Conservation (phyloP, 2,113 vertebrate genomes). For the Vireo altiloquus region DNA sequence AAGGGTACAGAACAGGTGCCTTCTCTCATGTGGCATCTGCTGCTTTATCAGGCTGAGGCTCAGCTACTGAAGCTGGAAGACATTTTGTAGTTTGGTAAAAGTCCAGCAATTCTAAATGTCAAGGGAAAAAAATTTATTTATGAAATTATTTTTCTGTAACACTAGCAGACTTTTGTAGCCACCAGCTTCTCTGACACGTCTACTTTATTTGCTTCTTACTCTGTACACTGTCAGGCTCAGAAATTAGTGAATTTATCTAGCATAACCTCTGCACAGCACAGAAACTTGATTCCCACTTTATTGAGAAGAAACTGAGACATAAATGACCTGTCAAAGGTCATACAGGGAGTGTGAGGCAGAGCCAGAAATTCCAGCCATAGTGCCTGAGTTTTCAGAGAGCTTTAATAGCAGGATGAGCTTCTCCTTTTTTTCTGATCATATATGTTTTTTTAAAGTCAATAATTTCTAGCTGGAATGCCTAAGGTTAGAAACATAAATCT, state of each 20-base stretch:
- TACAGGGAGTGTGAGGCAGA: background rate
- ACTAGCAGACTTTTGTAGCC: background rate
- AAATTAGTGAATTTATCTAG: background rate
- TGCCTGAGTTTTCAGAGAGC: background rate
- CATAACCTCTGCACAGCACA: background rate
- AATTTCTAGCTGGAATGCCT: background rate
- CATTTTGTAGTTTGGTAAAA: constrained; percentile 10
- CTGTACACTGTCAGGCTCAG: background rate
- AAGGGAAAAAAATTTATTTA: background rate
- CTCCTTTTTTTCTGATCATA: background rate
- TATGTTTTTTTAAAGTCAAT: background rate
- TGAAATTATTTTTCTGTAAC: background rate
- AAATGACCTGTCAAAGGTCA: background rate
- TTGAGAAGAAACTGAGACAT: constrained; percentile 7
- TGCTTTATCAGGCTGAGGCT: background rate
- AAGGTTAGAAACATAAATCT: background rate
- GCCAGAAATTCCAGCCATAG: background rate
- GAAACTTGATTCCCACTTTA: background rate
- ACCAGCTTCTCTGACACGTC: background rate
- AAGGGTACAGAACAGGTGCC: background rate
- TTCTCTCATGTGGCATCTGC: background rate
- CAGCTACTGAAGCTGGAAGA: background rate
- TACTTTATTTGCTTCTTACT: background rate
- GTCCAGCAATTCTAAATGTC: background rate
- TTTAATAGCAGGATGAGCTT: background rate